These are phyloP conservation scores for Brachynemurus nebulosus DNA, from an alignment of 2,888 invertebrate species.

Conservation along the genomic window DNA sequence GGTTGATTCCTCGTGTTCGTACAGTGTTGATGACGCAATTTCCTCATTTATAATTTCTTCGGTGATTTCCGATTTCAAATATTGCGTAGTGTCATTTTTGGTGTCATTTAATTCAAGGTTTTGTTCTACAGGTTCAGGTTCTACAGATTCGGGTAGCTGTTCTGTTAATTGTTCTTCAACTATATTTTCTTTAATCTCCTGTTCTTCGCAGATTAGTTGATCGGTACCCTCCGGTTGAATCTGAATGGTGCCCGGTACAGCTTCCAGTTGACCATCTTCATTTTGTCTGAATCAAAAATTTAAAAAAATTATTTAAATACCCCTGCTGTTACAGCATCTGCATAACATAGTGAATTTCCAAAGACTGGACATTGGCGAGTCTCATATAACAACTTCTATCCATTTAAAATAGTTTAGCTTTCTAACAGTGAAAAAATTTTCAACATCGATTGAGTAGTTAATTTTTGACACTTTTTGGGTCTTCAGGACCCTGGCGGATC, in stretches of 20 bases:
- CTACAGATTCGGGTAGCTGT: neutral
- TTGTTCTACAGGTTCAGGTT: neutral
- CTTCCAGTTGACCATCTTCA: slow-evolving; percentile 28
- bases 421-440: too few relatives aligned
- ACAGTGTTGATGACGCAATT: neutral
- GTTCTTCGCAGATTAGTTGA: slow-evolving; percentile 5
- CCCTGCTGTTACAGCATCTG: too few relatives aligned
- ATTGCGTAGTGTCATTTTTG: too few relatives aligned
- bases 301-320: neutral
- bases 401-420: too few relatives aligned
- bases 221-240: slow-evolving; percentile 23
- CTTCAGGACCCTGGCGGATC: too few relatives aligned
- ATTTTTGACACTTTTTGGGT: too few relatives aligned
- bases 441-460: too few relatives aligned
- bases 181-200: neutral
- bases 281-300: slow-evolving; percentile 23
- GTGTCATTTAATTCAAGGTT: neutral
- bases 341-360: too few relatives aligned
- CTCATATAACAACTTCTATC: too few relatives aligned
- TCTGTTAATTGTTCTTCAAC: neutral
- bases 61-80: too few relatives aligned
- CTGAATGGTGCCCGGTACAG: slow-evolving; percentile 28
- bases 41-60: neutral
- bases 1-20: neutral
- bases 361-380: too few relatives aligned